phyloP scores from a whole-genome alignment of 1,140 invertebrate genomes.

The Habropoda laboriosa region DNA sequence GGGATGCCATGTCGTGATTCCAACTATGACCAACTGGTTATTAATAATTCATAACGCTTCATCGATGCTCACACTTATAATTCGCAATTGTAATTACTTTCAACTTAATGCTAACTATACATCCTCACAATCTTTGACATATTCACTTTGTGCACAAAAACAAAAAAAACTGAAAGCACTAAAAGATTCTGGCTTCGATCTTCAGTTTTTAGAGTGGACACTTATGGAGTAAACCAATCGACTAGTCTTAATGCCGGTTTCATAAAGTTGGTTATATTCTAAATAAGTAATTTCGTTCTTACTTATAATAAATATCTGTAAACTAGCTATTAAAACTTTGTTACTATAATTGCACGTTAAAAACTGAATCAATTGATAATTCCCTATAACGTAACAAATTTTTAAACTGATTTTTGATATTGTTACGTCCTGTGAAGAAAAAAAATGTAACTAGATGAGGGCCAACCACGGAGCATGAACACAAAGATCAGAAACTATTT shows the following conservation, averaged over 20 bases:
- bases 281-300: not conserved
- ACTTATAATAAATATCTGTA: not conserved
- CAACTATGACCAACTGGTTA: slow-evolving; percentile 71
- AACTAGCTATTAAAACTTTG: not conserved
- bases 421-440: too few relatives aligned
- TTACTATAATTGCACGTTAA: not conserved
- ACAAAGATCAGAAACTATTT: too few relatives aligned
- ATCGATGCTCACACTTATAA: slow-evolving; percentile 44
- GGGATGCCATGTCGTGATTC: slow-evolving; percentile 79
- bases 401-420: not conserved
- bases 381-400: not conserved
- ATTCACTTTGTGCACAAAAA: slow-evolving; percentile 45
- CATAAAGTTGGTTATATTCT: not conserved
- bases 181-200: slow-evolving; percentile 37
- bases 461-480: too few relatives aligned
- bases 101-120: slow-evolving; percentile 46
- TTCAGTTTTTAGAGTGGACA: not conserved
- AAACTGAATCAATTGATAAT: not conserved
- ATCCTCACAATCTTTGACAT: slow-evolving; percentile 50
- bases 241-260: slow-evolving; percentile 11
- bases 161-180: slow-evolving; percentile 36
- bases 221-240: not conserved
- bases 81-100: slow-evolving; percentile 39
- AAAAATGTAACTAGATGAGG: too few relatives aligned
- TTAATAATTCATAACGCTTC: slow-evolving; percentile 74